Conservation (phyloP, 2,113 vertebrate genomes). For the Eurypyga helias region DNA sequence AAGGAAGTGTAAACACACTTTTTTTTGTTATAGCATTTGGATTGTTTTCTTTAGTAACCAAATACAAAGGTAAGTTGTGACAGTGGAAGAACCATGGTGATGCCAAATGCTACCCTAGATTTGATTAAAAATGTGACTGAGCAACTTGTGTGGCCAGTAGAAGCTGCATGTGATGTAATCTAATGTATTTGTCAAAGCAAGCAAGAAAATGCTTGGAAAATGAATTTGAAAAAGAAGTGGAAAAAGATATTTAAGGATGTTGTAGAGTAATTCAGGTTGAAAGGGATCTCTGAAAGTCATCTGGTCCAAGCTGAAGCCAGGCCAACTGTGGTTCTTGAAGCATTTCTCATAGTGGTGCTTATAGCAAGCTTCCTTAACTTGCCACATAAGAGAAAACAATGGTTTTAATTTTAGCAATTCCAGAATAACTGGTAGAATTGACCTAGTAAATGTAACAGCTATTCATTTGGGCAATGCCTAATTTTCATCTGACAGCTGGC, state of each 20-base stretch:
- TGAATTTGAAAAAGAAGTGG: background rate
- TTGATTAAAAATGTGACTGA: background rate
- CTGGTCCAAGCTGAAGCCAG: background rate
- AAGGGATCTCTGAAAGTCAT: background rate
- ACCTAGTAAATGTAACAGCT: background rate
- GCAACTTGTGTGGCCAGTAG: background rate
- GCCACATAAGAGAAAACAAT: background rate
- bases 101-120: background rate
- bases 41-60: background rate
- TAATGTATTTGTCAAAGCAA: background rate
- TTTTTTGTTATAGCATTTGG: background rate
- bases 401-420: background rate
- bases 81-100: background rate
- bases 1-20: background rate
- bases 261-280: background rate
- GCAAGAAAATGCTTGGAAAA: background rate
- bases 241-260: background rate
- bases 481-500: background rate
- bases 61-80: background rate
- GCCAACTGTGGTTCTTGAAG: background rate
- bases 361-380: background rate
- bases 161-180: background rate
- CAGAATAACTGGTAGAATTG: background rate
- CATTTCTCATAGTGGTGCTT: background rate
- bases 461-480: background rate